Evolutionary conservation across 2,797 vertebrate species (phyloP), one percentile per base, ranked within the genome.

Genomic region (Tarsius wallacei): DNA sequence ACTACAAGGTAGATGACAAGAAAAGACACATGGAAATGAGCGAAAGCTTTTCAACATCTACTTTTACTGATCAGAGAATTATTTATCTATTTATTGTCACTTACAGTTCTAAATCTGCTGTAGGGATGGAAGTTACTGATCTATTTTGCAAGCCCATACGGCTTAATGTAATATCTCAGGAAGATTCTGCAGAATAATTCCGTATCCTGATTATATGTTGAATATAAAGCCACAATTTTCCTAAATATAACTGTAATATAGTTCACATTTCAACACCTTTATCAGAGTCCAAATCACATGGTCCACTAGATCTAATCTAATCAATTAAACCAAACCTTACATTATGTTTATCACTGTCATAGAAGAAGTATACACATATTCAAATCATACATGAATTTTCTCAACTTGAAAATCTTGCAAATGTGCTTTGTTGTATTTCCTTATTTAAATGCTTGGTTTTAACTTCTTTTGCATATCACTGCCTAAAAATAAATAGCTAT

Each of bases 401-500:
- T 95, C 47, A 80, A 77, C 57, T 94, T 70, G 80, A 64, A 74
- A 80, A 77, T 64, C 74, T 90, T 28, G 7, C 55, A 96, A 95
- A 80, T 70, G n/a, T 82, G 51, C 28, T 96, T 97, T 95, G 33
- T 90, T 96, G 55, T 84, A 76, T 84, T 84, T 81, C 86, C 66
- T 95, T 90, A 82, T 96, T 96, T 93, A 94, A 86, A 95, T 96
- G 47, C 76, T 68, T 80, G 10, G 11, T 63, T 97, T 96, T 87
- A 97, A 87, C 26, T 95, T 94, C 66, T 90, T 96, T 88, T 92
- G 83, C 95, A 93, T 90, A 96, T 61, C 19, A 22, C 76, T 87
- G 0, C 1, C 77, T 91, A 97, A 87, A 95, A 96, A 87, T 91
- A 95, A 98, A 95, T 59, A 89, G 59, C 21, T 94, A 90, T 80